phyloP scores from a whole-genome alignment of 2,888 invertebrate genomes.

The Orthonychiurus folsomi region DNA sequence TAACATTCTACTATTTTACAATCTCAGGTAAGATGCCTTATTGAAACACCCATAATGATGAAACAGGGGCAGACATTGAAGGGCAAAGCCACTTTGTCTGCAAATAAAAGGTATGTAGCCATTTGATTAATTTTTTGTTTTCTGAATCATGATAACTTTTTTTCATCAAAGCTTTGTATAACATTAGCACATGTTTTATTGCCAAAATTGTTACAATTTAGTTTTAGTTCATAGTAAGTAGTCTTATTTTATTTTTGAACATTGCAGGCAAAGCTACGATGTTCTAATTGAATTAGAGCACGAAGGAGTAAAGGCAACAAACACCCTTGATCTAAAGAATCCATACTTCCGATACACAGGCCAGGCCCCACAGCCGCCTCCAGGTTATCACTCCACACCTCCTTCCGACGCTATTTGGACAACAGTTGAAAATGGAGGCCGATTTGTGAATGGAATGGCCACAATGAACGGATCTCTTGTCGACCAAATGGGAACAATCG shows the following conservation, averaged over 20 bases:
- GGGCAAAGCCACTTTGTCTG: conserved; percentile 76
- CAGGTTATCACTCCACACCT: conserved; percentile 78
- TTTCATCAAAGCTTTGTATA: conserved; percentile 5
- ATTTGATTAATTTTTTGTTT: conserved; percentile 7
- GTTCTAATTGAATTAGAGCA: conserved; percentile 89
- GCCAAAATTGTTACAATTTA: neutral
- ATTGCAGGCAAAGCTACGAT: conserved; percentile 85
- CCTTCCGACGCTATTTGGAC: conserved; percentile 62
- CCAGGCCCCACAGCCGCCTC: conserved; percentile 83
- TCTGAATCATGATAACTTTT: neutral
- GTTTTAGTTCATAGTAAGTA: neutral
- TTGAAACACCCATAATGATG: conserved; percentile 87
- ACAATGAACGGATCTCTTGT: conserved; percentile 26
- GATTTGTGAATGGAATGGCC: conserved; percentile 33
- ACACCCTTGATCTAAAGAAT: conserved; percentile 93
- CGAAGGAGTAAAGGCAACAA: conserved; percentile 74
- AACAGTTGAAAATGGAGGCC: conserved; percentile 22
- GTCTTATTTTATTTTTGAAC: neutral
- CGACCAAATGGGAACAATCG: conserved; percentile 24
- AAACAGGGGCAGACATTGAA: conserved; percentile 86
- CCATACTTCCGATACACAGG: conserved; percentile 96
- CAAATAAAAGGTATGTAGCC: conserved; percentile 68
- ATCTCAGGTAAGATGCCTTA: conserved; percentile 68
- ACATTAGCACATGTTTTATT: neutral
- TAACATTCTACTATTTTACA: no score